These are phyloP conservation scores for Moxostoma hubbsi DNA, from an alignment of 2,797 vertebrate genomes.

Conservation along the genomic window DNA sequence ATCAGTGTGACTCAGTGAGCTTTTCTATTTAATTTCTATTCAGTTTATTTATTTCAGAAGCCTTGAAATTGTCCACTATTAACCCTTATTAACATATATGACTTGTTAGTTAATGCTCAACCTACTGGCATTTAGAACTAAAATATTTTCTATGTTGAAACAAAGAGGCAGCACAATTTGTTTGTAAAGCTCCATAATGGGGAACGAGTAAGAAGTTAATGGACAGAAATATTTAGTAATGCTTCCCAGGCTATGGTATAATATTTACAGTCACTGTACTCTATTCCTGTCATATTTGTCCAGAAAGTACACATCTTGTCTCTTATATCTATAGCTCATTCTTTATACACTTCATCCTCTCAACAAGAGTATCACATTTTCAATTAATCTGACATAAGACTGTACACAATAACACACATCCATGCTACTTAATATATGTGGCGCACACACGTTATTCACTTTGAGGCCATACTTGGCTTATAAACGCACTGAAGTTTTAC, in stretches of 20 bases:
- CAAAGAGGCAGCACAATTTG: too few relatives aligned
- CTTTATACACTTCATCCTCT: constrained; percentile 7
- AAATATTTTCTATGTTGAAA: too few relatives aligned
- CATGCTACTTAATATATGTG: constrained; percentile 6
- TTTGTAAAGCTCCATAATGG: background rate
- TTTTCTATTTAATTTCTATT: too few relatives aligned
- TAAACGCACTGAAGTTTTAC: constrained; percentile 17
- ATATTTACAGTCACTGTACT: background rate
- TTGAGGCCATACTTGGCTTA: background rate
- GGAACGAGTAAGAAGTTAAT: background rate
- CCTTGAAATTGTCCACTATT: too few relatives aligned
- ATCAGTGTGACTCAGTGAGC: too few relatives aligned
- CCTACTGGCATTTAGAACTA: too few relatives aligned
- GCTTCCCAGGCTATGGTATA: constrained; percentile 3
- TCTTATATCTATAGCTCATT: background rate
- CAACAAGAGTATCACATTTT: constrained; percentile 21
- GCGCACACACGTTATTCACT: background rate
- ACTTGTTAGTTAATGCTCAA: too few relatives aligned
- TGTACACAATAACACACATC: background rate
- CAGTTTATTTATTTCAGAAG: too few relatives aligned
- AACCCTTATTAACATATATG: too few relatives aligned
- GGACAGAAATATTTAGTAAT: background rate
- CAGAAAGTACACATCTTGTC: background rate
- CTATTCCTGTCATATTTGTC: background rate
- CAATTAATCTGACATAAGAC: constrained; percentile 13